phyloP scores from a whole-genome alignment of 1,140 invertebrate species.

The Lanistes nyassanus region DNA sequence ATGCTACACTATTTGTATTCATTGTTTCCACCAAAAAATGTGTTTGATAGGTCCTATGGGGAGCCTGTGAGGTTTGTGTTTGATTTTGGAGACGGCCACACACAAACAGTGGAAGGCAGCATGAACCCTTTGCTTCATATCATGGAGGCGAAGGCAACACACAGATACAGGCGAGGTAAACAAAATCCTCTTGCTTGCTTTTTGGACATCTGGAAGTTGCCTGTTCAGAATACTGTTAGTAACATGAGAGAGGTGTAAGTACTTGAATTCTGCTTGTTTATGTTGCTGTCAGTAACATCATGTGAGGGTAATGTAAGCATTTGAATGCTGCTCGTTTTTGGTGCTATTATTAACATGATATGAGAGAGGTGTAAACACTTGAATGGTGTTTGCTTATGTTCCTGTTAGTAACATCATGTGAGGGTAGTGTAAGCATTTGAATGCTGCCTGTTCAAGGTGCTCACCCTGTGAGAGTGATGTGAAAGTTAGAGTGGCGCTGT shows the following conservation, averaged over 20 bases:
- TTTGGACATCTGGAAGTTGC: not conserved
- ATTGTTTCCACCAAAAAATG: not conserved
- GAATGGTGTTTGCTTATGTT: no score
- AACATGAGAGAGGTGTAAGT: not conserved
- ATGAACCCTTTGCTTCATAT: slow-evolving; percentile 14
- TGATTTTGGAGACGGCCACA: slow-evolving; percentile 39
- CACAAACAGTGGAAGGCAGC: slow-evolving; percentile 2
- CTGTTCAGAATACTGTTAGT: not conserved
- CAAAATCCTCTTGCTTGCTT: not conserved
- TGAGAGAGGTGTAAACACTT: no score
- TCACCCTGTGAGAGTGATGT: no score
- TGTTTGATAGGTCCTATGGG: slow-evolving; percentile 18
- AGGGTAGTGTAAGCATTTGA: no score
- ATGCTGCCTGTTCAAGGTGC: not conserved
- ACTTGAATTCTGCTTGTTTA: not conserved
- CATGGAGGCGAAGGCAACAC: slow-evolving; percentile 7
- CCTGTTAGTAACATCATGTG: no score
- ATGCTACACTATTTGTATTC: not conserved
- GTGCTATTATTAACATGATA: not conserved
- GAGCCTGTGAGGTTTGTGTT: slow-evolving; percentile 32
- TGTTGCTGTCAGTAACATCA: not conserved
- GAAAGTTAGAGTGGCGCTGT: no score
- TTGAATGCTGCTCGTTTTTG: not conserved
- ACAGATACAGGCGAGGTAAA: slow-evolving; percentile 28
- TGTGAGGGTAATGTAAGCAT: not conserved